Evolutionary conservation across 2,113 vertebrate species (phyloP).

Genomic region (Nycticebus coucang): DNA sequence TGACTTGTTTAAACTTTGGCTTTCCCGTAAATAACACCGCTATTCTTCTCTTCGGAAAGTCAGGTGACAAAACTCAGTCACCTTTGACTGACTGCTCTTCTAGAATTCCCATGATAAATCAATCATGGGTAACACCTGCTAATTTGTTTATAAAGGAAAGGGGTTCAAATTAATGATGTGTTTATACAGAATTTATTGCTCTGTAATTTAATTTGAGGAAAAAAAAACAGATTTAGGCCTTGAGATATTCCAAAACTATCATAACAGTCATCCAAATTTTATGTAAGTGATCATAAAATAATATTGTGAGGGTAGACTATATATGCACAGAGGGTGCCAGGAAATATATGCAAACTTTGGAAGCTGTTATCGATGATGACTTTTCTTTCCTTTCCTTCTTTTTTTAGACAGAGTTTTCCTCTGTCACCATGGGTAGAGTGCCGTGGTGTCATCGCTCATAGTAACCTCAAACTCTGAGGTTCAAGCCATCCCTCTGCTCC

Average conservation of each 20-base stretch:
- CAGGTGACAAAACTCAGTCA: background rate
- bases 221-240: background rate
- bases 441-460: no score
- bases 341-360: no score
- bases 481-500: no score
- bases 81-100: background rate
- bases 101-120: conserved; percentile 5
- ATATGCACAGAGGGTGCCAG: no score
- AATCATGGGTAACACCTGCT: background rate
- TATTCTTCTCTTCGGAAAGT: background rate
- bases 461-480: no score
- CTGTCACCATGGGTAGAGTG: no score
- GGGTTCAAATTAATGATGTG: background rate
- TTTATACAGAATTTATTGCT: background rate
- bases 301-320: background rate
- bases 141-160: background rate
- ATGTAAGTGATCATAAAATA: background rate
- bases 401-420: no score
- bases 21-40: background rate
- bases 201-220: background rate
- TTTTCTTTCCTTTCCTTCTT: no score
- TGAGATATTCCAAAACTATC: background rate
- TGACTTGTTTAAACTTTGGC: background rate
- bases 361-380: no score
- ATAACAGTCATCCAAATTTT: background rate